Conservation (phyloP, 1,140 invertebrate genomes). For the Brachionus paranguensis region DNA sequence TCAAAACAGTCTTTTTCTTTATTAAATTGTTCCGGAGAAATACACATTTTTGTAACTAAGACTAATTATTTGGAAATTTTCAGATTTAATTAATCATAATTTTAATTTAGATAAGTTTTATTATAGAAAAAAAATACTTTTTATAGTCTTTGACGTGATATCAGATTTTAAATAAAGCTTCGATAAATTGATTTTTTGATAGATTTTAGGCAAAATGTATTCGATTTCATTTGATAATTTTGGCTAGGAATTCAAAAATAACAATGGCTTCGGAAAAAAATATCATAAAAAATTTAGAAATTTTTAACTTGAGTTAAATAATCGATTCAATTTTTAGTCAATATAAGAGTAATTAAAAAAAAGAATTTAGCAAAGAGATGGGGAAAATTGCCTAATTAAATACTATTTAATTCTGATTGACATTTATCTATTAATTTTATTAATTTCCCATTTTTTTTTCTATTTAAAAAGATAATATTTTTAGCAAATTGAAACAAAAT, state of each 20-base stretch:
- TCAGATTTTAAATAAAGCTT: not conserved
- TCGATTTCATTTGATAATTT: not conserved
- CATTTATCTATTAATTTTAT: not conserved
- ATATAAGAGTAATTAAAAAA: not conserved
- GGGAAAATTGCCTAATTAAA: not conserved
- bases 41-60: too few relatives aligned
- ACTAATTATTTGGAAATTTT: too few relatives aligned
- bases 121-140: too few relatives aligned
- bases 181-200: not conserved
- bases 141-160: not conserved
- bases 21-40: too few relatives aligned
- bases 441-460: not conserved
- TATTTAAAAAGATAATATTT: not conserved
- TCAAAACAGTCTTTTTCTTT: too few relatives aligned
- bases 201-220: not conserved
- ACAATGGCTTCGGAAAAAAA: not conserved
- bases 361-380: not conserved
- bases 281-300: not conserved
- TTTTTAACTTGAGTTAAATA: not conserved
- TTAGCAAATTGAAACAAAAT: not conserved
- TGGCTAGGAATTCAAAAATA: not conserved
- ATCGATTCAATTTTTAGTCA: not conserved
- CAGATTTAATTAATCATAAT: too few relatives aligned
- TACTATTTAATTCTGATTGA: not conserved
- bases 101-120: too few relatives aligned